Percentiles rank a stretch among this genome's conserved stretches.
Evolutionary conservation across 1,140 invertebrate species (phyloP).

Genomic region (Cotesia vestalis): DNA sequence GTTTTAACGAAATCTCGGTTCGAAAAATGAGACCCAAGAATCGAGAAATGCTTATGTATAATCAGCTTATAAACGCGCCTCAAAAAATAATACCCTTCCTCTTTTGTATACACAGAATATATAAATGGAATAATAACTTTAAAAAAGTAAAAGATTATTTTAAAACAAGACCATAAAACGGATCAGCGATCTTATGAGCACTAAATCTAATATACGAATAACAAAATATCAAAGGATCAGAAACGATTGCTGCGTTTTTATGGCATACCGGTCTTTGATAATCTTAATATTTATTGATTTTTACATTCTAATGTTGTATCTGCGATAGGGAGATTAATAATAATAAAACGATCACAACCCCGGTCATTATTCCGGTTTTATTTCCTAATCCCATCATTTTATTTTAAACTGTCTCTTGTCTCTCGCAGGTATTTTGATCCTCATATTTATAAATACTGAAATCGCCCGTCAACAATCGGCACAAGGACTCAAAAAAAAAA

Average conservation of each 20-base stretch:
- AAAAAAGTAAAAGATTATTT: neutral
- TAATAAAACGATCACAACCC: neutral
- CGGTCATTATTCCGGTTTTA: neutral
- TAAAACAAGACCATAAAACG: slow-evolving; percentile 8
- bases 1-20: no score
- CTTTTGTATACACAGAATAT: neutral
- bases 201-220: neutral
- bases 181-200: slow-evolving; percentile 4
- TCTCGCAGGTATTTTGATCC: no score
- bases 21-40: no score
- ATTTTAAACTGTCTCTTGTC: no score
- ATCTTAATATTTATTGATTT: slow-evolving; percentile 10
- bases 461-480: no score
- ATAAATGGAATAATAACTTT: slow-evolving; percentile 1
- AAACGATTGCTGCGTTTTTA: slow-evolving; percentile 5
- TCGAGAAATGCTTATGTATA: no score
- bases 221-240: no score
- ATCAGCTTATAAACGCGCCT: no score
- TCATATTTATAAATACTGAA: no score
- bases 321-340: no score
- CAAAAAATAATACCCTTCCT: neutral
- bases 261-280: slow-evolving; percentile 10
- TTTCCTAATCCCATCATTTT: neutral
- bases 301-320: neutral
- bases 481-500: no score